Conservation (phyloP, 2,888 invertebrate species). For the Conchocele bisecta region DNA sequence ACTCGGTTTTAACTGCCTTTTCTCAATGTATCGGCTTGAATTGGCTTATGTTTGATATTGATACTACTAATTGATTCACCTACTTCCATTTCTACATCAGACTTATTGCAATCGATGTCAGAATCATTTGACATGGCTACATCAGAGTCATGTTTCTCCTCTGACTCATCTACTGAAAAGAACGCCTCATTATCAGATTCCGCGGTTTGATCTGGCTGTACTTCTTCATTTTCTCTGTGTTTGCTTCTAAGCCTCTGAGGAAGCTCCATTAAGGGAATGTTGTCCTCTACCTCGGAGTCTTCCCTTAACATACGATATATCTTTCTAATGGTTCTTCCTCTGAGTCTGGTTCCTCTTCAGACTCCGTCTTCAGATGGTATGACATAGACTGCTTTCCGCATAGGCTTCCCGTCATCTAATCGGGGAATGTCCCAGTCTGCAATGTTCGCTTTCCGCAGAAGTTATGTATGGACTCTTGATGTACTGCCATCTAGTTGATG, state of each 20-base stretch:
- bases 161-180: no score
- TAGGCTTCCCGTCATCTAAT: neutral
- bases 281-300: conserved; percentile 26
- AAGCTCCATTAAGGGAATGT: conserved; percentile 40
- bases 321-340: neutral
- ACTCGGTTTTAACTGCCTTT: neutral
- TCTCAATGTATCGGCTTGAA: no score
- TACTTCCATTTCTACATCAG: conserved; percentile 7
- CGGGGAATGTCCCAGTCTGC: conserved; percentile 20
- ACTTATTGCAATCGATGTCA: neutral
- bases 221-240: neutral
- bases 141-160: no score
- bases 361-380: conserved; percentile 14
- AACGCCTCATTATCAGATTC: neutral
- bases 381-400: conserved; percentile 18
- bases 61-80: no score
- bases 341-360: neutral
- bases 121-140: neutral
- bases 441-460: conserved; percentile 18
- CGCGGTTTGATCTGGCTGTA: neutral
- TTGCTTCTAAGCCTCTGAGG: conserved; percentile 10
- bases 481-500: conserved; percentile 34
- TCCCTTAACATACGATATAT: conserved; percentile 20
- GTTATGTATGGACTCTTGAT: conserved; percentile 24
- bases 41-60: no score